A percentile compares a stretch with the other conserved stretches of the same genome.
These are phyloP conservation scores for Sylvicola cinctus DNA, from an alignment of 2,888 invertebrate species.

Conservation along the genomic window DNA sequence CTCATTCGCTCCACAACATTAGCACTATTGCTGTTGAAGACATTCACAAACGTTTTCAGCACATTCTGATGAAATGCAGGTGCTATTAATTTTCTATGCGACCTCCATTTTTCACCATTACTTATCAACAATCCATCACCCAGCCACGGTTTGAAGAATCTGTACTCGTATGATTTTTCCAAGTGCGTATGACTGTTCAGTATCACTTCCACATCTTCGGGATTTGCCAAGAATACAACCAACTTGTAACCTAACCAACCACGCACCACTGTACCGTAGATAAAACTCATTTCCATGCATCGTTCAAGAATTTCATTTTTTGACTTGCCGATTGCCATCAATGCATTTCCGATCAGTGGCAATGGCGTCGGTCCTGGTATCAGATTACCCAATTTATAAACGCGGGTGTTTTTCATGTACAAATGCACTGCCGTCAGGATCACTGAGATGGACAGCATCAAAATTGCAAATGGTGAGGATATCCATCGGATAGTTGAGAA, in stretches of 20 bases:
- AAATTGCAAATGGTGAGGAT: no score
- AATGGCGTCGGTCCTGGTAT: slow-evolving; percentile 43
- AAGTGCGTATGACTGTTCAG: slow-evolving; percentile 55
- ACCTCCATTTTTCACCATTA: slow-evolving; percentile 56
- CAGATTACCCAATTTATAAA: slow-evolving; percentile 39
- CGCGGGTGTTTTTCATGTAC: slow-evolving; percentile 17
- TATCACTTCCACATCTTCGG: slow-evolving; percentile 51
- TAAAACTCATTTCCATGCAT: slow-evolving; percentile 24
- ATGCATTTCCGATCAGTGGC: slow-evolving; percentile 50
- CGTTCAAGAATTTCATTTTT: slow-evolving; percentile 26
- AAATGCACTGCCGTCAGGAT: no score
- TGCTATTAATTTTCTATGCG: slow-evolving; percentile 64
- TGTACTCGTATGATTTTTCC: slow-evolving; percentile 55
- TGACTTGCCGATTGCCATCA: slow-evolving; percentile 36
- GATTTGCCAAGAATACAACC: slow-evolving; percentile 42
- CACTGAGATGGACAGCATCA: no score
- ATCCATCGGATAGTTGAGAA: no score
- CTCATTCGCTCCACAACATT: slow-evolving; percentile 44
- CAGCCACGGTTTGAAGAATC: slow-evolving; percentile 66
- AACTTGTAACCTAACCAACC: slow-evolving; percentile 50
- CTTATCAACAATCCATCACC: slow-evolving; percentile 61
- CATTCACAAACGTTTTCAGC: slow-evolving; percentile 53
- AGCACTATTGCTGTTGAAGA: slow-evolving; percentile 55
- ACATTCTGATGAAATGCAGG: slow-evolving; percentile 72
- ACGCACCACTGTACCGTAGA: slow-evolving; percentile 32